phyloP scores from a whole-genome alignment of 2,113 vertebrate genomes.

The Clarias macrocephalus region DNA sequence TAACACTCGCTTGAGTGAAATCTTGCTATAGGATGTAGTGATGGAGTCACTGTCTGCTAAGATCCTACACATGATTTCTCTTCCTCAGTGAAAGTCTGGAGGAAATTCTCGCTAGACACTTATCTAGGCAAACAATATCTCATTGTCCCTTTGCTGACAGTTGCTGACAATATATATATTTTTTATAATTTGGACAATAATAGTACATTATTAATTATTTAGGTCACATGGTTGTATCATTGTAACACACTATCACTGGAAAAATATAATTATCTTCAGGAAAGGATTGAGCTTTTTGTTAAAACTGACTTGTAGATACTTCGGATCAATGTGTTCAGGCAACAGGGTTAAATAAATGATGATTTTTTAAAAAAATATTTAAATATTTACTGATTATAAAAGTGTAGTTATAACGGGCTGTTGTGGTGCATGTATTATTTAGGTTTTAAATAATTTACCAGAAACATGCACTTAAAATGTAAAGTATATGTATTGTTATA shows the following conservation, averaged over 20 bases:
- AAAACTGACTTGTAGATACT: neutral
- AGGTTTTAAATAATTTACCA: neutral
- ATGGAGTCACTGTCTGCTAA: conserved; percentile 57
- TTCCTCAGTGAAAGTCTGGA: neutral
- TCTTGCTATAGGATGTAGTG: conserved; percentile 55
- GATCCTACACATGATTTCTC: neutral
- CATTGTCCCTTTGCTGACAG: neutral
- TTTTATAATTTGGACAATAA: neutral
- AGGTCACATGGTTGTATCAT: neutral
- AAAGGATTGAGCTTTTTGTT: neutral
- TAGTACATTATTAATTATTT: neutral
- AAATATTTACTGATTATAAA: neutral
- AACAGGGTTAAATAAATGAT: too few relatives aligned
- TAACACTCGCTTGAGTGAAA: conserved; percentile 48
- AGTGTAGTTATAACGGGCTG: neutral
- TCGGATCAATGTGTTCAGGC: neutral
- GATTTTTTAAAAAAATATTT: neutral
- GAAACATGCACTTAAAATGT: neutral
- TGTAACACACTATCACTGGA: neutral
- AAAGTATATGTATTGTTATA: too few relatives aligned
- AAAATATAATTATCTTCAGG: neutral
- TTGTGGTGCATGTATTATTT: neutral
- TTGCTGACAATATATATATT: too few relatives aligned
- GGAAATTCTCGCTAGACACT: neutral
- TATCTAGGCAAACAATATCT: neutral